A percentile compares a stretch with the other conserved stretches of the same genome.
phyloP scores from a whole-genome alignment of 2,888 invertebrate genomes.

The Pherbina coryleti region DNA sequence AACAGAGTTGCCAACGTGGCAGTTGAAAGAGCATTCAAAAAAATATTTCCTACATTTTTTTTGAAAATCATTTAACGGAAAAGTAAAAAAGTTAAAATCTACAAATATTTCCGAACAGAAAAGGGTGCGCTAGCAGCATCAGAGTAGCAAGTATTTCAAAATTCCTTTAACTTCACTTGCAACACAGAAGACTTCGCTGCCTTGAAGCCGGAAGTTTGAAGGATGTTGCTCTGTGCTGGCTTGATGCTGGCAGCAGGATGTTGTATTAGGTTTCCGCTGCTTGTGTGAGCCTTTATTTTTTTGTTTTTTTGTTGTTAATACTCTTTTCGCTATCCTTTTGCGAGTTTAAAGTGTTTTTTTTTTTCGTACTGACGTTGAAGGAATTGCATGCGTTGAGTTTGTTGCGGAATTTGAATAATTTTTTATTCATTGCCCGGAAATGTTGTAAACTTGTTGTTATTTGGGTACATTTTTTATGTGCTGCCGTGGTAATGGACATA shows the following conservation, averaged over 20 bases:
- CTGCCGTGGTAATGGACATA: conserved; percentile 4
- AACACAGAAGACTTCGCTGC: not conserved
- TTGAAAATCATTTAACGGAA: conserved; percentile 4
- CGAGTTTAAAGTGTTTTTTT: not conserved
- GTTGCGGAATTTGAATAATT: conserved; percentile 22
- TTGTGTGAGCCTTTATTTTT: not conserved
- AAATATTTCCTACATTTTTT: not conserved
- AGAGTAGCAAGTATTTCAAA: not conserved
- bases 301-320: not conserved
- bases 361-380: not conserved
- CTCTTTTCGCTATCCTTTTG: not conserved
- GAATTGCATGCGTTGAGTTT: conserved; percentile 1
- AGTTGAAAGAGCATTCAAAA: not conserved
- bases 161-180: not conserved
- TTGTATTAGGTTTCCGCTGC: conserved; percentile 22
- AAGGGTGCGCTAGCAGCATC: not conserved
- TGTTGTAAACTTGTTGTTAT: conserved; percentile 16
- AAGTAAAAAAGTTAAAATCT: not conserved
- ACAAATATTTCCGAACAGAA: not conserved
- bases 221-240: conserved; percentile 18
- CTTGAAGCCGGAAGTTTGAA: conserved; percentile 3
- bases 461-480: not conserved
- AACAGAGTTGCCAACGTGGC: conserved; percentile 1
- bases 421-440: conserved; percentile 22
- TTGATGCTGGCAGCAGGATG: conserved; percentile 19